Percentiles rank a stretch among this genome's conserved stretches.
Conservation (phyloP, 1,140 invertebrate genomes). For the Orius insidiosus region DNA sequence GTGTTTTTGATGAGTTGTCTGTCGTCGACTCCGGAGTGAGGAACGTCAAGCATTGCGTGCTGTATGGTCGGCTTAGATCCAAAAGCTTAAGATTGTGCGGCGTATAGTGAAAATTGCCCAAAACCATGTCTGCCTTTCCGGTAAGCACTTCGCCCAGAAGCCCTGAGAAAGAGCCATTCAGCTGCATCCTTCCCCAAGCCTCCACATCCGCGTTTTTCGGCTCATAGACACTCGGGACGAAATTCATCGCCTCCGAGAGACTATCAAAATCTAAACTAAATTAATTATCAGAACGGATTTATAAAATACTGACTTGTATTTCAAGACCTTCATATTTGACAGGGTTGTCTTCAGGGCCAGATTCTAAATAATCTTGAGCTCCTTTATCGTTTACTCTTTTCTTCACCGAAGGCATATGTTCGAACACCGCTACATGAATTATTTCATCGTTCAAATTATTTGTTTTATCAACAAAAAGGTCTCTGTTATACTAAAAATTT, state of each 20-base stretch:
- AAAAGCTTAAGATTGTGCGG: constrained; percentile 44
- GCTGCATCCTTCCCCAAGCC: constrained; percentile 42
- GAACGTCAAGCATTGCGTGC: constrained; percentile 63
- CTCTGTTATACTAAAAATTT: constrained; percentile 27
- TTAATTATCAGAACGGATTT: not conserved
- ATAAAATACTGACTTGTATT: constrained; percentile 34
- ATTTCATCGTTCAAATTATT: constrained; percentile 33
- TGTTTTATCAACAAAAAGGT: constrained; percentile 32
- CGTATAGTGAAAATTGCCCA: constrained; percentile 60
- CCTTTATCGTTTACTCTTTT: constrained; percentile 23
- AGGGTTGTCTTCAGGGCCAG: constrained; percentile 6
- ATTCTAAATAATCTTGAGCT: constrained; percentile 1
- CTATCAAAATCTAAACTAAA: constrained; percentile 41
- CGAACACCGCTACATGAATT: constrained; percentile 42
- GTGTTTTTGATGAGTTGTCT: constrained; percentile 64
- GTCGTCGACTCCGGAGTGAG: constrained; percentile 57
- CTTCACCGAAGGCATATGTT: constrained; percentile 47
- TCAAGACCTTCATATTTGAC: constrained; percentile 32
- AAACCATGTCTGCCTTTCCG: constrained; percentile 47
- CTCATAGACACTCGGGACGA: constrained; percentile 43
- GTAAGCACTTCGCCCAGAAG: constrained; percentile 49
- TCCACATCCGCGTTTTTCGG: constrained; percentile 33
- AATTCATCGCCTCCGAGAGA: constrained; percentile 49
- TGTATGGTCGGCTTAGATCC: constrained; percentile 61
- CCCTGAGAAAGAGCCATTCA: constrained; percentile 44